Conservation (phyloP, 2,797 vertebrate genomes). For the Cirrhinus molitorella region DNA sequence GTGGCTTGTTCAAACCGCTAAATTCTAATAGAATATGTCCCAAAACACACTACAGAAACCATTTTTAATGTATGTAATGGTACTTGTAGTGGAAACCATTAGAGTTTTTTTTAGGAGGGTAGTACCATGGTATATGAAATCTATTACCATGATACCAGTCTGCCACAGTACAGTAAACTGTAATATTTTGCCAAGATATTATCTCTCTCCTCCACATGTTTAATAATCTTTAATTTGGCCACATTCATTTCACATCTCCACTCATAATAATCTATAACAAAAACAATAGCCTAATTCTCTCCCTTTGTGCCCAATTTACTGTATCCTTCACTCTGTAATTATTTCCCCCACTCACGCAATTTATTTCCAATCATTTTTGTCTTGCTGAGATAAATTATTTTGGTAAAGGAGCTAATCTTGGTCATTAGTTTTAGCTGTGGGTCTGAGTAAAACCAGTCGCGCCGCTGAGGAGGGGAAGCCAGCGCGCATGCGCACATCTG, state of each 20-base stretch:
- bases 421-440: slow-evolving; percentile 51
- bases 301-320: slow-evolving; percentile 66
- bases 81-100: no score
- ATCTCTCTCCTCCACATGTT: slow-evolving; percentile 43
- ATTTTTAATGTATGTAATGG: no score
- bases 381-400: slow-evolving; percentile 62
- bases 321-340: slow-evolving; percentile 59
- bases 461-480: background rate
- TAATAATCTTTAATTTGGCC: slow-evolving; percentile 48
- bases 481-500: slow-evolving; percentile 24
- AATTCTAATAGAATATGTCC: no score
- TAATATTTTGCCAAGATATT: slow-evolving; percentile 53
- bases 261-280: slow-evolving; percentile 54
- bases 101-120: no score
- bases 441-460: slow-evolving; percentile 14
- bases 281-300: slow-evolving; percentile 64
- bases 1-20: no score
- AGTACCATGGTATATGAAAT: no score
- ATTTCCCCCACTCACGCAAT: slow-evolving; percentile 58
- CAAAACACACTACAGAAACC: no score
- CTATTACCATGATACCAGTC: background rate
- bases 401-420: slow-evolving; percentile 55
- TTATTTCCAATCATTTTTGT: slow-evolving; percentile 64
- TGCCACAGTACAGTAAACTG: no score
- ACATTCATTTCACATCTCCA: slow-evolving; percentile 47